phyloP scores from a whole-genome alignment of 2,888 invertebrate genomes.

The Hermaeophaga mercurialis region DNA sequence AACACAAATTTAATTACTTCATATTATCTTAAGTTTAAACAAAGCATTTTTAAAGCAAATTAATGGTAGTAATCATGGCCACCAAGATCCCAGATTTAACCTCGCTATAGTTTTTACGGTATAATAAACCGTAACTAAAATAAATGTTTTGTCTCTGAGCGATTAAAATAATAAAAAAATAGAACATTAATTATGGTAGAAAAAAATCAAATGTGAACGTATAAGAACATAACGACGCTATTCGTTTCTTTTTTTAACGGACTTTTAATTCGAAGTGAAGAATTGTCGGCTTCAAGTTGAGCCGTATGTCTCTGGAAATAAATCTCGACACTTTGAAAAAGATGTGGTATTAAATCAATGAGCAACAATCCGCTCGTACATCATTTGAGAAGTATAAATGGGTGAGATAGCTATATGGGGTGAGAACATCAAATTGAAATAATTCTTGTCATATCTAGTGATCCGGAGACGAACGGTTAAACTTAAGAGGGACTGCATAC shows the following conservation, averaged over 20 bases:
- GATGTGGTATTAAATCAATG: conserved; percentile 37
- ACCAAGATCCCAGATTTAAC: no score
- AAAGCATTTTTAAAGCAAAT: no score
- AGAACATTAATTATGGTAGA: neutral
- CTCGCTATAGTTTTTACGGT: no score
- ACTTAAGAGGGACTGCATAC: conserved; percentile 24
- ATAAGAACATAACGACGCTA: neutral
- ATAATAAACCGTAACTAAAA: no score
- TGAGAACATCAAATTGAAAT: conserved; percentile 49
- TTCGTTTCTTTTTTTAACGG: neutral
- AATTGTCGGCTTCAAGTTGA: conserved; percentile 10
- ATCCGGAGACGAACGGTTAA: conserved; percentile 36
- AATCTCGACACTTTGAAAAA: conserved; percentile 28
- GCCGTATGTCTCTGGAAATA: conserved; percentile 21
- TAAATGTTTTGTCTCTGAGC: no score
- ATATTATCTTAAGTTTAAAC: no score
- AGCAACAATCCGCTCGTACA: conserved; percentile 45
- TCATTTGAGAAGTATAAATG: conserved; percentile 41
- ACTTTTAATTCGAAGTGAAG: neutral
- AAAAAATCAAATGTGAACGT: neutral
- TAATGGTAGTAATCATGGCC: no score
- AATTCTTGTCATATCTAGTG: conserved; percentile 48
- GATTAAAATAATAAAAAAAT: no score
- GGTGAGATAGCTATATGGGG: conserved; percentile 43
- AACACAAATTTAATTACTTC: no score